Conservation (phyloP, 2,888 invertebrate species). For the Orthosia incerta region DNA sequence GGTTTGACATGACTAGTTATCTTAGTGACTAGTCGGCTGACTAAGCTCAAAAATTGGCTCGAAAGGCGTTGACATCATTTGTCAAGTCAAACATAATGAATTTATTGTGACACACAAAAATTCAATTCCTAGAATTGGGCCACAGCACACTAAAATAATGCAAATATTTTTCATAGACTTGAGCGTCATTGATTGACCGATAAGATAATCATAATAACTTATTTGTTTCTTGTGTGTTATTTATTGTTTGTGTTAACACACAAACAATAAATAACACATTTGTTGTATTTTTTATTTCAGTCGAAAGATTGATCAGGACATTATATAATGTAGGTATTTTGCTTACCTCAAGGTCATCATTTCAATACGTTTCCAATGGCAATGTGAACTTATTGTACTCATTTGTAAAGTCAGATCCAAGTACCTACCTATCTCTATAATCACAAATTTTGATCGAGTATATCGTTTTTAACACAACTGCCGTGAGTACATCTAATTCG, state of each 20-base stretch:
- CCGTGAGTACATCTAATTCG: slow-evolving; percentile 22
- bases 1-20: background rate
- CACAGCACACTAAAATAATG: background rate
- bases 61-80: background rate
- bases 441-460: slow-evolving; percentile 14
- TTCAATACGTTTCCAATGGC: background rate
- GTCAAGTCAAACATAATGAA: background rate
- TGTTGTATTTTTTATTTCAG: no score
- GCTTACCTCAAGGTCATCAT: background rate
- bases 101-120: background rate
- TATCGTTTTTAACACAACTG: slow-evolving; percentile 23
- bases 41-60: background rate
- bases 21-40: background rate
- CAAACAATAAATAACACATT: no score
- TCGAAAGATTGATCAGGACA: background rate
- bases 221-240: background rate
- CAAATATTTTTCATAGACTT: background rate
- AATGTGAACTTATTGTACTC: slow-evolving; percentile 19
- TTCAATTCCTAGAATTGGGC: background rate
- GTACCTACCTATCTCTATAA: background rate
- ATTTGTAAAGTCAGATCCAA: slow-evolving; percentile 7
- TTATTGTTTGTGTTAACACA: no score
- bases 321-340: background rate
- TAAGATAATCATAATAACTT: background rate
- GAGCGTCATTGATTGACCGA: no score